Evolutionary conservation across 2,113 vertebrate species (phyloP).

Genomic region (Martes martes): DNA sequence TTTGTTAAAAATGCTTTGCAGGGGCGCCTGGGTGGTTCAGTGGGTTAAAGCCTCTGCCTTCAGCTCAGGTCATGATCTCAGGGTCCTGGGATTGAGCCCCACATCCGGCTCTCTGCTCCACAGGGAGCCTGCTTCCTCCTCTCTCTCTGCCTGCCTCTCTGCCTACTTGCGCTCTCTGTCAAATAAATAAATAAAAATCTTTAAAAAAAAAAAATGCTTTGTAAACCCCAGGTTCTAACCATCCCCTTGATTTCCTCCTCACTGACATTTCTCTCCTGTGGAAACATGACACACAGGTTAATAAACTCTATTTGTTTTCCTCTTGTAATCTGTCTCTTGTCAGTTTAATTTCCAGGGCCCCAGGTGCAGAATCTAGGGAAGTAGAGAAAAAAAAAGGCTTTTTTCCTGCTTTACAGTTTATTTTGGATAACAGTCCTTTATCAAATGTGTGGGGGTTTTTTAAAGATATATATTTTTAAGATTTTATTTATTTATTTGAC

Average conservation of each 20-base stretch:
- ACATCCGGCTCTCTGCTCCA: too few species aligned
- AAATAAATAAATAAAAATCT: too few species aligned
- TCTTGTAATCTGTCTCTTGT: background rate
- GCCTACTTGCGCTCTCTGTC: too few species aligned
- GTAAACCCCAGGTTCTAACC: background rate
- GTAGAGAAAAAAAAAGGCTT: background rate
- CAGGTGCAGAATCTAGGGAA: background rate
- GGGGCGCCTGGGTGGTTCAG: too few species aligned
- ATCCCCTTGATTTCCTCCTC: background rate
- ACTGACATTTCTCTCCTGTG: background rate
- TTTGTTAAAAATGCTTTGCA: background rate
- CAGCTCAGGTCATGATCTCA: too few species aligned
- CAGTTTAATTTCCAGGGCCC: background rate
- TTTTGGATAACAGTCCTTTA: background rate
- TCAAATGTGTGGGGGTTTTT: background rate
- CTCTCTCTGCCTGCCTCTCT: too few species aligned
- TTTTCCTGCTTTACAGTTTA: background rate
- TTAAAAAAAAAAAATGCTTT: background rate
- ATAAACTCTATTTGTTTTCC: background rate
- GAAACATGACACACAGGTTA: background rate
- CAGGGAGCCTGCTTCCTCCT: too few species aligned
- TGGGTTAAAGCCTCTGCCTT: too few species aligned
- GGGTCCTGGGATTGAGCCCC: too few species aligned
- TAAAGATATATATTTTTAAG: too few species aligned
- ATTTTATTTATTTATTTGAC: too few species aligned